Evolutionary conservation across 2,113 vertebrate species (phyloP).

Genomic region (Ceratotherium simum): DNA sequence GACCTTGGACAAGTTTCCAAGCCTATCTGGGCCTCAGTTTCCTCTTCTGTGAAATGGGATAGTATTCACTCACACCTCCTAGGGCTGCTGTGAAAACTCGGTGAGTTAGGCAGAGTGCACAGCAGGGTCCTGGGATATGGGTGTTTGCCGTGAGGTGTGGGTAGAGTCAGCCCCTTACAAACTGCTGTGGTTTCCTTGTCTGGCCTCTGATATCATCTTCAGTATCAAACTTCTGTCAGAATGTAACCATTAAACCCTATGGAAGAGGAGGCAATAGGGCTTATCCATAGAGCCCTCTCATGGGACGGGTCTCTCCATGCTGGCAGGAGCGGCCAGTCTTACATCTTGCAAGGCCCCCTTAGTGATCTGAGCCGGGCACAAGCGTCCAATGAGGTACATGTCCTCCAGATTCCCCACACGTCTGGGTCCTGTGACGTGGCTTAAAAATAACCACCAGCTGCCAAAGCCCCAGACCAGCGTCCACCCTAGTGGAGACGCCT

Average conservation of each 20-base stretch:
- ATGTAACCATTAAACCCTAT: background rate
- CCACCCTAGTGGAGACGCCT: background rate
- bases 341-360: background rate
- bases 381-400: slow-evolving; percentile 22
- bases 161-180: background rate
- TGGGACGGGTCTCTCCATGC: background rate
- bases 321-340: background rate
- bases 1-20: too few relatives aligned
- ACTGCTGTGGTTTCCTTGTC: too few relatives aligned
- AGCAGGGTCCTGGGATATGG: background rate
- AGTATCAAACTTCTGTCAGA: background rate
- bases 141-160: background rate
- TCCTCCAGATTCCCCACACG: accelerated
- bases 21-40: background rate
- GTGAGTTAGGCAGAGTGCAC: background rate
- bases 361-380: background rate
- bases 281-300: background rate
- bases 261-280: background rate
- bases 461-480: background rate
- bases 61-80: too few relatives aligned
- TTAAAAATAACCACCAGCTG: background rate
- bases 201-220: background rate
- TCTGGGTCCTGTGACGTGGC: background rate
- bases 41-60: background rate
- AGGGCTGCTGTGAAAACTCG: background rate